phyloP scores from a whole-genome alignment of 2,888 invertebrate species.

The Miltochrista miniata region DNA sequence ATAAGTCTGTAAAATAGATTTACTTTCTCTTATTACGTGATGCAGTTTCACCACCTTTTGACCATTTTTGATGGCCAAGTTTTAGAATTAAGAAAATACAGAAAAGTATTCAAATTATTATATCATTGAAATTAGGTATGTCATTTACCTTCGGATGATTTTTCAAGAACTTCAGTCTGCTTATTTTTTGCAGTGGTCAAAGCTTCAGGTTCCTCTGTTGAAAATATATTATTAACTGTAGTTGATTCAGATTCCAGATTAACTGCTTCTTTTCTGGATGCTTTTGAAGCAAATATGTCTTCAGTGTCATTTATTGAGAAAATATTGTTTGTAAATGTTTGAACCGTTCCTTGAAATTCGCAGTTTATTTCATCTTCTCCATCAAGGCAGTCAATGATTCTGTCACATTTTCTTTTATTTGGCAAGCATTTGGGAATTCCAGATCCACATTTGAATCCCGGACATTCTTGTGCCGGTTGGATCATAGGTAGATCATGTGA shows the following conservation, averaged over 20 bases:
- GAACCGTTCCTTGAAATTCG: slow-evolving; percentile 42
- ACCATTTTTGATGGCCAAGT: too few relatives aligned
- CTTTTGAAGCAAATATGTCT: slow-evolving; percentile 7
- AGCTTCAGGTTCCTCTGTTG: neutral
- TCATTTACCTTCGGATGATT: neutral
- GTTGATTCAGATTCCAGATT: neutral
- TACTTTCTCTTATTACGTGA: too few relatives aligned
- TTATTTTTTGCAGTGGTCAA: neutral
- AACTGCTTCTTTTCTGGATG: neutral
- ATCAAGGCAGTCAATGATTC: slow-evolving; percentile 88
- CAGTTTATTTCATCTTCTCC: slow-evolving; percentile 93
- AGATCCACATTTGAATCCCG: slow-evolving; percentile 88
- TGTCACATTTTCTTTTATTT: slow-evolving; percentile 86
- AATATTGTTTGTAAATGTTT: slow-evolving; percentile 13
- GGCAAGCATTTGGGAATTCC: slow-evolving; percentile 88
- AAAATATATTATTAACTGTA: neutral
- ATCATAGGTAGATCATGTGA: slow-evolving; percentile 70
- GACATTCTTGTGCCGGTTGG: slow-evolving; percentile 85
- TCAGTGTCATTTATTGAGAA: slow-evolving; percentile 8
- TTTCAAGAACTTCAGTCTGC: neutral
- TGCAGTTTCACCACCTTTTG: too few relatives aligned
- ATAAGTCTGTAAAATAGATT: too few relatives aligned
- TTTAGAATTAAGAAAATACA: too few relatives aligned
- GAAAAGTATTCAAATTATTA: neutral
- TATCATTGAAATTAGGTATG: too few relatives aligned